Evolutionary conservation across 2,888 invertebrate species (phyloP), one percentile per base, ranked within the genome.

Genomic region (Euclidia mi): DNA sequence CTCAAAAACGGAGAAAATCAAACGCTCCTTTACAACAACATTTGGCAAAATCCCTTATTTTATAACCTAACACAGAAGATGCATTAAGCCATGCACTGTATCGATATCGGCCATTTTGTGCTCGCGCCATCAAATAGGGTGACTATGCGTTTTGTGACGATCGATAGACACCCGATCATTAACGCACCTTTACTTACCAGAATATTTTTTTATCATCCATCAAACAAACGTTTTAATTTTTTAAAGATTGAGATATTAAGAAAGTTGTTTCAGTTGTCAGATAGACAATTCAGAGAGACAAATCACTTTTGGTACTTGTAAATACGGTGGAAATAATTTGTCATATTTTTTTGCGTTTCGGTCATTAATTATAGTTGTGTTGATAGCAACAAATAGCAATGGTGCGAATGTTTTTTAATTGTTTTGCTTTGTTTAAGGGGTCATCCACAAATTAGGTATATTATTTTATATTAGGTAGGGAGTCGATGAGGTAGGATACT

Each of bases 91-190:
- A 48, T 55, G 38, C 38, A 48, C 32, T 44, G 38, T 70, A 73
- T 78, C 68, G 53, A 76, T 81, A 75, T 66, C 73, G 49, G 68
- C 73, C 79, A 77, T 80, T 83, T 83, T 79, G 79, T 71, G 67
- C 53, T 60, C 64, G 45, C 56, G 73, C 89, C 88, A 92, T 92
- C 91, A 91, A 91, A 88, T 83, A 72, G 65, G 74, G 81, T 92
- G 92, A 91, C 90, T 77, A 63, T 77, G 90, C 92, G 59, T 70
- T 89, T 87, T 76, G 70, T 60, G 37, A 31, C 78, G 83, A 87
- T 88, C 88, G 85, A 87, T 86, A 78, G 69, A 65, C 70, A 57
- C 55, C 50, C 61, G 70, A 73, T 82, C 83, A 85, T 87, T 87
- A 86, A 63, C 65, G 73, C 71, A 75, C 75, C 72, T 76, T 71